Base-by-base conservation (phyloP, 2,888 invertebrate genomes). In the Trachelus stipa region DNA sequence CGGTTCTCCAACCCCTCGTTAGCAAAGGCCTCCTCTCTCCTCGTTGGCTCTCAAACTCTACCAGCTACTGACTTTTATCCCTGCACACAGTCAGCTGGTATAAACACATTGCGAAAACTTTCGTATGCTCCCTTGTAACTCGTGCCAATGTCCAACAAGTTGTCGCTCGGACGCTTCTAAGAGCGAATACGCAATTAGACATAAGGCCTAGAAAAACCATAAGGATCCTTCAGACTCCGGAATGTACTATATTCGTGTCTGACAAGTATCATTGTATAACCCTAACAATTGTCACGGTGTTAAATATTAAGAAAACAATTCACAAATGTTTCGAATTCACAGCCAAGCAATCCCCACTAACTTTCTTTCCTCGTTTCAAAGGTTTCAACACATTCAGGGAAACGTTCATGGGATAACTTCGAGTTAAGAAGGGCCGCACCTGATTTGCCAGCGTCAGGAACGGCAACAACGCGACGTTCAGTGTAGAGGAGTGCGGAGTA, bases 131-230 rank as follows among this genome's bases (percentile, higher is more conserved):
- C 74, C 74, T 74, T 12, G 34, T 34, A 34, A 79, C 80, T 84
- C 78, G 81, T 80, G 79, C 79, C 82, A 79, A 75, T 82, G 84
- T 83, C 83, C 85, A 84, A 85, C 85, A 85, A 85, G 85, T 85
- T 84, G 84, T 81, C 81, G 83, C 81, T 71, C 71, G 31, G 23
- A 30, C 15, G 71, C 71, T 71, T 34, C 31, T 30, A 71, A 71
- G 11, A 31, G 71, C 71, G 34, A 23, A 23, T 71, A 71, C 71
- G 15, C 31, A 71, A 71, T 71, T 56, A 56, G 2, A 23, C 23
- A 23, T 56, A 56, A 23, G 0, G 9, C 9, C 23, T 9, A 23
- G 56, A 56, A 23, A 56, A 56, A 56, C 9, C 23, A 56, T 9
- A 23, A 56, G 23, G 15, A 2, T 56, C 23, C 56, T 56, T 23